A percentile compares a stretch with the other conserved stretches of the same genome.
Conservation (phyloP, 2,888 invertebrate genomes). For the Oegoconia quadripuncta region DNA sequence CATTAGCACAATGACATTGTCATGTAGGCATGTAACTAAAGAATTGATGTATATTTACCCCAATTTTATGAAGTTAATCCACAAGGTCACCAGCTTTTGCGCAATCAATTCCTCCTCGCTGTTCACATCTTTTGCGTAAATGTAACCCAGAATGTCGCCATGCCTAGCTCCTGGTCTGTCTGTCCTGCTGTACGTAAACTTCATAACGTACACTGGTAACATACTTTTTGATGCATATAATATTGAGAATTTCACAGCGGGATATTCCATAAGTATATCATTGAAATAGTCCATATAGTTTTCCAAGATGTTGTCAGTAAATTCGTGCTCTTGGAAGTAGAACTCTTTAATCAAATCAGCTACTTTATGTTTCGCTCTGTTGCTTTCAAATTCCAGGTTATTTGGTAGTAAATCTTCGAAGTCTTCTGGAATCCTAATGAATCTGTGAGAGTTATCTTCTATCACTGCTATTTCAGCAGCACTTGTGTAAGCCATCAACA, state of each 20-base stretch:
- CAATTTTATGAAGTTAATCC: conserved; percentile 54
- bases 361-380: conserved; percentile 34
- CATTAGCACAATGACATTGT: no score
- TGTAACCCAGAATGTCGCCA: conserved; percentile 38
- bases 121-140: conserved; percentile 33
- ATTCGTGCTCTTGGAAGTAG: conserved; percentile 42
- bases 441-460: conserved; percentile 28
- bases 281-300: conserved; percentile 50
- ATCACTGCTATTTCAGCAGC: conserved; percentile 33
- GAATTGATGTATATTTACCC: conserved; percentile 58
- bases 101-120: conserved; percentile 25
- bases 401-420: conserved; percentile 52
- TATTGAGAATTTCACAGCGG: conserved; percentile 47
- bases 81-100: conserved; percentile 39
- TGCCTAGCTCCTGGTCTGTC: conserved; percentile 15
- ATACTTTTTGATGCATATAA: conserved; percentile 41
- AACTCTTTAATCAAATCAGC: conserved; percentile 49
- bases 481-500: conserved; percentile 45
- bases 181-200: conserved; percentile 28
- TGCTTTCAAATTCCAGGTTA: conserved; percentile 46
- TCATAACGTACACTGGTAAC: conserved; percentile 52
- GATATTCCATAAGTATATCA: conserved; percentile 54
- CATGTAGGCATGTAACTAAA: no score
- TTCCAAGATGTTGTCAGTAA: conserved; percentile 23
- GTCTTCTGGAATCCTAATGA: conserved; percentile 33